These are phyloP conservation scores for Tillus elongatus DNA, from an alignment of 2,888 invertebrate genomes.

Conservation along the genomic window DNA sequence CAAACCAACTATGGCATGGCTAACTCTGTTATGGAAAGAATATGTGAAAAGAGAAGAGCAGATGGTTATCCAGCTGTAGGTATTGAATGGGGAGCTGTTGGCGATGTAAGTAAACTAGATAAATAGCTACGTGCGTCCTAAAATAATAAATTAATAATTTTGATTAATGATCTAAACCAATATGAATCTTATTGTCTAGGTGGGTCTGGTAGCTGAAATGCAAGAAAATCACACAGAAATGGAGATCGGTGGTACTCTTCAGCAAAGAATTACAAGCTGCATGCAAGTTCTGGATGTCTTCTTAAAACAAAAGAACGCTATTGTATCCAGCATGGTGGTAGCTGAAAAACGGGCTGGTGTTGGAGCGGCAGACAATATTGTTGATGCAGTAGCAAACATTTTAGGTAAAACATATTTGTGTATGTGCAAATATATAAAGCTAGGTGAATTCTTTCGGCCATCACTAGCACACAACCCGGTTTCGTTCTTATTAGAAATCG, in stretches of 20 bases:
- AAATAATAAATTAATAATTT: no score
- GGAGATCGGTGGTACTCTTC: conserved; percentile 53
- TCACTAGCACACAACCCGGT: no score
- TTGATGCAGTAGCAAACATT: conserved; percentile 57
- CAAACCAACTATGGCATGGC: conserved; percentile 85
- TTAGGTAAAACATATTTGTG: no score
- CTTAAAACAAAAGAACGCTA: conserved; percentile 53
- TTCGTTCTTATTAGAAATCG: no score
- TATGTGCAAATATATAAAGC: no score
- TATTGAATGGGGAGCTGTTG: conserved; percentile 86
- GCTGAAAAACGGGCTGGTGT: conserved; percentile 67
- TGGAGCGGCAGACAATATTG: conserved; percentile 54
- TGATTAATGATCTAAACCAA: no score
- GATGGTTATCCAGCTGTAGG: conserved; percentile 71
- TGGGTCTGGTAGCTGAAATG: conserved; percentile 58
- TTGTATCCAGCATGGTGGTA: conserved; percentile 78
- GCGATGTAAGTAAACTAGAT: conserved; percentile 57
- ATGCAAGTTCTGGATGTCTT: conserved; percentile 56
- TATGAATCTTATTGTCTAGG: conserved; percentile 35
- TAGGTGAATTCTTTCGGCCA: no score
- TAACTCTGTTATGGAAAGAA: conserved; percentile 80
- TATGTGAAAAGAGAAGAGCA: conserved; percentile 61
- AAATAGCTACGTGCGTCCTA: no score
- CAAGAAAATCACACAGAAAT: conserved; percentile 40
- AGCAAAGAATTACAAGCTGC: conserved; percentile 58